Evolutionary conservation across 2,797 vertebrate species (phyloP).

Genomic region (Xyrichtys novacula): DNA sequence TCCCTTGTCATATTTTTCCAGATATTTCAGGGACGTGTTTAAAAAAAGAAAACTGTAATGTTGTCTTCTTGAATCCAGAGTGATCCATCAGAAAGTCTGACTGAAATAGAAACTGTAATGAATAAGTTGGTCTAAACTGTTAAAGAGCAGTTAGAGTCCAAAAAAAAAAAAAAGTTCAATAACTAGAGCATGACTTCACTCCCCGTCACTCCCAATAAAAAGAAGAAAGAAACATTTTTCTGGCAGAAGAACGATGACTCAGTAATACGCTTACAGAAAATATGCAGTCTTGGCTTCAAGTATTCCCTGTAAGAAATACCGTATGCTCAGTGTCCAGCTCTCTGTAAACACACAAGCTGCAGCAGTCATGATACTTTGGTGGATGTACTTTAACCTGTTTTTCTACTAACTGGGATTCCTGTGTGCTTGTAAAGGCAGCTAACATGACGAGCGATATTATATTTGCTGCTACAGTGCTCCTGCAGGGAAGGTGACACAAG

Average conservation of each 20-base stretch:
- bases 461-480: conserved; percentile 33
- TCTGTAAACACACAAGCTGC: conserved; percentile 7
- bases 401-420: conserved; percentile 29
- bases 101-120: conserved; percentile 4
- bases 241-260: conserved; percentile 7
- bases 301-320: conserved; percentile 6
- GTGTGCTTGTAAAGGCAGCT: conserved; percentile 22
- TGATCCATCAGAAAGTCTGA: neutral
- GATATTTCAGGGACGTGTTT: too few relatives aligned
- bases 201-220: neutral
- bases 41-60: too few relatives aligned
- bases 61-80: neutral
- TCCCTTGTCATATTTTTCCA: too few relatives aligned
- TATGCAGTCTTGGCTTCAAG: conserved; percentile 16
- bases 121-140: neutral
- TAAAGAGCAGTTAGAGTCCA: neutral
- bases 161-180: neutral
- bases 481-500: conserved; percentile 38
- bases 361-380: neutral
- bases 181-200: neutral
- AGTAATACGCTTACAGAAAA: conserved; percentile 9
- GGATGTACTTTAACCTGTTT: conserved; percentile 41
- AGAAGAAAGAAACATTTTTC: neutral
- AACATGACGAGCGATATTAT: conserved; percentile 32
- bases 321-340: conserved; percentile 25